A percentile compares a stretch with the other conserved stretches of the same genome.
These are phyloP conservation scores for Oceanodroma tethys DNA, from an alignment of 2,113 vertebrate species.

Conservation along the genomic window DNA sequence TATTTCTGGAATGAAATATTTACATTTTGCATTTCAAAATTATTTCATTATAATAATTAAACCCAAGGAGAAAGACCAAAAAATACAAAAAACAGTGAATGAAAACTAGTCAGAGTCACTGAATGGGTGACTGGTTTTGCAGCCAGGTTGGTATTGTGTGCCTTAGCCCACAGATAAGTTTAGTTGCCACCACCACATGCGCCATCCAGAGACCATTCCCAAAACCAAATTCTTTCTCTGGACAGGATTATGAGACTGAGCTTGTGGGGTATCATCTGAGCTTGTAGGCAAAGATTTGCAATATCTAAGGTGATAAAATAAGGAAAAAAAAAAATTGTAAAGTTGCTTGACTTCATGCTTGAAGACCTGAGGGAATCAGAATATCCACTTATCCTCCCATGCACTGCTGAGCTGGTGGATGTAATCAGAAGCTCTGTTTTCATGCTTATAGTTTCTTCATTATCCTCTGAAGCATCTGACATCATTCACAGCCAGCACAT, in stretches of 20 bases:
- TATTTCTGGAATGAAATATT: not conserved
- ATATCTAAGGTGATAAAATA: not conserved
- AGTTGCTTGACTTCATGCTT: not conserved
- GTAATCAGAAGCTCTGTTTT: not conserved
- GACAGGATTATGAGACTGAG: not conserved
- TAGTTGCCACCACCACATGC: not conserved
- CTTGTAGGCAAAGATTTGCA: not conserved
- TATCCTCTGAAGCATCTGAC: not conserved
- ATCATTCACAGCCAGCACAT: not conserved
- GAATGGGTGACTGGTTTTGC: not conserved
- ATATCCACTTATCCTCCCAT: not conserved
- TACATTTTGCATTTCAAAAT: not conserved
- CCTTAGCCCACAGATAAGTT: not conserved
- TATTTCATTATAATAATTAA: not conserved
- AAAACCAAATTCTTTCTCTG: not conserved
- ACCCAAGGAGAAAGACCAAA: not conserved
- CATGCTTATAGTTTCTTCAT: not conserved
- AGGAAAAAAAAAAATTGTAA: not conserved
- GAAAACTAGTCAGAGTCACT: not conserved
- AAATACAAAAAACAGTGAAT: not conserved
- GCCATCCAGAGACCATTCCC: not conserved
- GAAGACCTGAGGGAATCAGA: not conserved
- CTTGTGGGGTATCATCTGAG: not conserved
- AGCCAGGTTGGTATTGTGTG: not conserved
- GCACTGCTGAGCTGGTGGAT: not conserved